Evolutionary conservation across 2,888 invertebrate species (phyloP).

Genomic region (Nudaria mundana): DNA sequence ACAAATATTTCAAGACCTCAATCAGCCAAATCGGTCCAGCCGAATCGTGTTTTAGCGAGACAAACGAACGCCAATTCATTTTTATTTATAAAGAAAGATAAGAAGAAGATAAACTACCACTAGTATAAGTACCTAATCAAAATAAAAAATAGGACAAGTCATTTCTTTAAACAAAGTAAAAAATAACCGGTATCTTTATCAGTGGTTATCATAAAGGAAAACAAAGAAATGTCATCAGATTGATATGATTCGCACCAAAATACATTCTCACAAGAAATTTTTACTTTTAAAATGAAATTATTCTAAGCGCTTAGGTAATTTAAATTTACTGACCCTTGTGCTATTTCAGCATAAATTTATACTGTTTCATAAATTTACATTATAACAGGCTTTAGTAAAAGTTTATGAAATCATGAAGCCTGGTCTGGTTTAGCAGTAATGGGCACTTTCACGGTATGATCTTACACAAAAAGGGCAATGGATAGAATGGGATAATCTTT

Average conservation of each 20-base stretch:
- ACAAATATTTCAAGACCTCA: too few species aligned
- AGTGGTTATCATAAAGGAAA: background rate
- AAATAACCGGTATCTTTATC: background rate
- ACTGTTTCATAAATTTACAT: conserved; percentile 4
- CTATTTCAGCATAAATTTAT: background rate
- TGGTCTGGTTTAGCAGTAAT: background rate
- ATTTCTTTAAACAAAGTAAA: too few species aligned
- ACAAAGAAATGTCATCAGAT: background rate
- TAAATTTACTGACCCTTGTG: background rate
- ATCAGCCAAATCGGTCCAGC: too few species aligned
- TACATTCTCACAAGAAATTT: background rate
- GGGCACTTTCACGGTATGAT: too few species aligned
- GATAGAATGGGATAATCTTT: too few species aligned
- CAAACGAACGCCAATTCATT: too few species aligned
- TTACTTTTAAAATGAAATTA: background rate
- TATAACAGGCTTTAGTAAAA: conserved; percentile 3
- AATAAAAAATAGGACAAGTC: too few species aligned
- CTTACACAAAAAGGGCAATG: too few species aligned
- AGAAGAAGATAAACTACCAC: too few species aligned
- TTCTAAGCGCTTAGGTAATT: background rate
- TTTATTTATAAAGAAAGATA: too few species aligned
- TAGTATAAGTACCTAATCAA: too few species aligned
- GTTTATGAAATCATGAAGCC: conserved; percentile 5
- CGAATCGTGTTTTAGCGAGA: too few species aligned
- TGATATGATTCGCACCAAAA: background rate